These are phyloP conservation scores for Proteles cristata DNA, from an alignment of 2,113 vertebrate genomes.

Conservation along the genomic window DNA sequence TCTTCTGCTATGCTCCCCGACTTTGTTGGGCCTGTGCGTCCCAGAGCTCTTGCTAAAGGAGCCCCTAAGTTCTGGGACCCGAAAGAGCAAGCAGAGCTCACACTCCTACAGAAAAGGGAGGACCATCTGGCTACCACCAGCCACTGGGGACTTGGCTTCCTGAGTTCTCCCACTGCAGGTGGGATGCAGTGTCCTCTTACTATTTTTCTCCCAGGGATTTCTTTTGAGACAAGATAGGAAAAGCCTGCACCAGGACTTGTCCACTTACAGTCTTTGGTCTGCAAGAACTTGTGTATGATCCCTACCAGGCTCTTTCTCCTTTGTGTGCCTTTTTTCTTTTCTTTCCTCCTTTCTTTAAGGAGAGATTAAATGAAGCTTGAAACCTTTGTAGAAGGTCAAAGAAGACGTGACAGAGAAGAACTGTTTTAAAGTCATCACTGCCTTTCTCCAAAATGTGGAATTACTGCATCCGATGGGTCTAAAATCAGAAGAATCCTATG, in stretches of 20 bases:
- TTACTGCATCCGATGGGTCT: not conserved
- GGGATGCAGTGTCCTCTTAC: not conserved
- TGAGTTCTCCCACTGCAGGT: not conserved
- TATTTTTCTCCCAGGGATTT: not conserved
- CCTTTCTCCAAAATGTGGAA: not conserved
- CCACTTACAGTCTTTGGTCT: not conserved
- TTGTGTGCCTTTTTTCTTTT: not conserved
- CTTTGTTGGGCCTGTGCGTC: not conserved
- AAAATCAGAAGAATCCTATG: not conserved
- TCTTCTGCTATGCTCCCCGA: not conserved
- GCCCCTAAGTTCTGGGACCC: not conserved
- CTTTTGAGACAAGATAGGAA: not conserved
- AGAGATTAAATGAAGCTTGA: not conserved
- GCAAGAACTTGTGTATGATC: not conserved
- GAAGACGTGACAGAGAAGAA: not conserved
- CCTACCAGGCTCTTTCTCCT: not conserved
- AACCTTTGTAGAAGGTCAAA: not conserved
- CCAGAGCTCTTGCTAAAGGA: not conserved
- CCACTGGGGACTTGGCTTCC: not conserved
- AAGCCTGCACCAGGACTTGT: not conserved
- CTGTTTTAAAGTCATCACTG: not conserved
- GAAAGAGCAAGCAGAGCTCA: not conserved
- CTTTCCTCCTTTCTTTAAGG: not conserved
- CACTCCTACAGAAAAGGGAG: not conserved
- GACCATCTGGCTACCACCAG: not conserved